A percentile compares a stretch with the other conserved stretches of the same genome.
phyloP scores from a whole-genome alignment of 1,140 invertebrate species.

The Hypsibius dujardini region DNA sequence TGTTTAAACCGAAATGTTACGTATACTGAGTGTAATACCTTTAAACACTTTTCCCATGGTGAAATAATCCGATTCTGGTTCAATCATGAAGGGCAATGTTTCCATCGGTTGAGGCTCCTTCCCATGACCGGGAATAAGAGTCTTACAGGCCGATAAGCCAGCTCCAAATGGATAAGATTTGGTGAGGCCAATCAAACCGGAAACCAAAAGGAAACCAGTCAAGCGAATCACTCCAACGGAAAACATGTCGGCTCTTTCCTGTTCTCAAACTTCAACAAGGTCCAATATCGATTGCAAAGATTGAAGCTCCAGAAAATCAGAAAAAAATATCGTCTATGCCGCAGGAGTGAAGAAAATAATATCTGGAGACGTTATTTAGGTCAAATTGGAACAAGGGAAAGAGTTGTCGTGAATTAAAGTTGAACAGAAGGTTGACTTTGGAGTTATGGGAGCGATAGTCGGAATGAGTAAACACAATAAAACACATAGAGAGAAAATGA shows the following conservation, averaged over 20 bases:
- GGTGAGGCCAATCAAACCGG: background rate
- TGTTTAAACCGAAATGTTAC: background rate
- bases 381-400: background rate
- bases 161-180: background rate
- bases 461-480: too few species aligned
- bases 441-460: too few species aligned
- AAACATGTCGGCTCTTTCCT: background rate
- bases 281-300: too few species aligned
- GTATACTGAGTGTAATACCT: background rate
- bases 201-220: background rate
- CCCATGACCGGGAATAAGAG: background rate
- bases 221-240: background rate
- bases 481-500: too few species aligned
- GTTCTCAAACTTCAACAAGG: background rate
- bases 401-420: background rate
- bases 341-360: too few species aligned
- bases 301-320: too few species aligned
- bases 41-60: background rate
- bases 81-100: conserved; percentile 9
- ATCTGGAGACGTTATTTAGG: background rate
- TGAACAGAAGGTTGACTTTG: too few species aligned
- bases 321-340: background rate
- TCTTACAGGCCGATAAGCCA: background rate
- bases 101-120: background rate
- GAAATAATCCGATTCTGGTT: background rate